Base-by-base conservation (phyloP, 2,888 invertebrate genomes). In the Nymphalis urticae region DNA sequence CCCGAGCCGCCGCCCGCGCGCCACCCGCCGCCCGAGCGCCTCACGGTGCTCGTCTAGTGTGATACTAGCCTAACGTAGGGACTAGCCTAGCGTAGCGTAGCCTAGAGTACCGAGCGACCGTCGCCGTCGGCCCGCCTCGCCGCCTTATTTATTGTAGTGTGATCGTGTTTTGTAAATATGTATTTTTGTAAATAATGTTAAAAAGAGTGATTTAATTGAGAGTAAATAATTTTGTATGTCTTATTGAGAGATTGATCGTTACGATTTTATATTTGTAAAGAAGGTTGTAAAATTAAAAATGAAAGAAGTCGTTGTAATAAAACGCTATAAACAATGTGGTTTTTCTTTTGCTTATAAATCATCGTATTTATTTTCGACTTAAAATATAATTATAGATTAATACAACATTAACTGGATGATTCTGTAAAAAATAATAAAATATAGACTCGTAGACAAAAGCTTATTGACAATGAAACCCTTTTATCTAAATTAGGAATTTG, bases 141-240 rank as follows among this genome's bases (percentile, higher is more conserved):
- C 71, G 75, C 76, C 76, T 76, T 86, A 86, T 87, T 87, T 88
- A 87, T 87, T 80, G 66, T 80, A 79, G 80, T 78, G 76, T 80
- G 77, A 80, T 80, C 77, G 77, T 74, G 72, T 72, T 75, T 73
- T 89, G 89, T 90, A 90, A 85, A 89, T 89, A 90, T 85, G 85
- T 89, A 88, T 84, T 80, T 85, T 85, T 89, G 89, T 89, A 89
- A 89, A 90, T 90, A 90, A 82, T 83, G 85, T 85, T 84, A 82
- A 78, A 79, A 81, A 80, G 82, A 81, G 82, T 85, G 79, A 73
- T 69, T 64, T 71, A 72, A 72, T 72, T 72, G 71, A 64, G 62
- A 67, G 64, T 68, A 66, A 71, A 72, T 76, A 81, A 76, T 80
- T 80, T 81, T 83, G 82, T 81, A 82, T 79, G 82, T 79, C 80